Base-by-base conservation (phyloP, 2,888 invertebrate genomes). In the Euzetes globulus region DNA sequence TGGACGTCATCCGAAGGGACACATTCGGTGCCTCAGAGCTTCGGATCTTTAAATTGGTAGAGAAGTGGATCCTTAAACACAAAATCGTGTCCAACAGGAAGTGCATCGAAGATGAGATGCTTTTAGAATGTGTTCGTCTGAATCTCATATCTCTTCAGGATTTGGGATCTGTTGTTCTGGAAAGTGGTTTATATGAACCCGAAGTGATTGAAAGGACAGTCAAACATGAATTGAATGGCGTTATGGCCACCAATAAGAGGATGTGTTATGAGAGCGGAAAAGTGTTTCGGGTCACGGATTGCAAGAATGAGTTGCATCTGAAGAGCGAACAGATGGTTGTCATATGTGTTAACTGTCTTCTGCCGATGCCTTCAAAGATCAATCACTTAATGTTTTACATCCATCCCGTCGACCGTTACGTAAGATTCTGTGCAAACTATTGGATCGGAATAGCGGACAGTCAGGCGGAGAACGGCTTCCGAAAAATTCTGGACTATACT, bases 281-380 rank as follows among this genome's bases (percentile, higher is more conserved):
- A 41, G 1, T 47, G 3, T 25, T 25, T 60, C 52, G 52, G 11
- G 19, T 41, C 13, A 22, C 7, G 1, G 11, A 47, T 17, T 70
- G 70, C 19, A 7, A 22, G 0, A 47, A 25, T 25, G 70, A 45
- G 5, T 22, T 70, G 11, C 70, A 70, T 22, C 11, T 45, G 22
- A 19, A 17, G 17, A 45, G 11, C 17, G 70, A 70, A 25, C 45
- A 47, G 13, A 15, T 7, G 17, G 45, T 70, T 13, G 41, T 45
- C 37, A 22, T 70, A 5, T 70, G 25, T 22, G 25, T 70, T 13
- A 70, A 22, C 17, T 70, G 70, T 47, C 5, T 70, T 41, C 70
- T 70, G 15, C 47, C 70, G 27, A 70, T 70, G 70, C 70, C 70
- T n/a, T 37, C 70, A 7, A 70, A 70, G 37, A 27, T 70, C 70